Evolutionary conservation across 2,797 vertebrate species (phyloP), one percentile per base, ranked within the genome.

Genomic region (Sebastes flavidus): DNA sequence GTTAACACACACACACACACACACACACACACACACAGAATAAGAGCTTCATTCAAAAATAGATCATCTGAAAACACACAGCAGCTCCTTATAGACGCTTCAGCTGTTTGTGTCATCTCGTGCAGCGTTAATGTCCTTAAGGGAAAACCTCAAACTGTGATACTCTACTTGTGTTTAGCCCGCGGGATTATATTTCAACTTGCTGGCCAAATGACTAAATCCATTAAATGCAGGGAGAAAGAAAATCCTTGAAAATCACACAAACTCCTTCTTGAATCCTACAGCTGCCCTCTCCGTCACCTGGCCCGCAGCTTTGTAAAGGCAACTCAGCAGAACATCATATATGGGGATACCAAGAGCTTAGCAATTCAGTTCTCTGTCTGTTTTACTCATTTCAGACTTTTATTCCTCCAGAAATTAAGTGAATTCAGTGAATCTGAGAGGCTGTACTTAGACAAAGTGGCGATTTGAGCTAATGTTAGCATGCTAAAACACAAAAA

Each of bases 151-250:
- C 66, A 74, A 68, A 85, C 69, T 83, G 65, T 62, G 65, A 91
- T 76, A 77, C 49, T 80, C 60, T 65, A 58, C 72, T 84, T 86
- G 83, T 82, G 73, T 90, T 87, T 54, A 76, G 74, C 82, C 63
- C 7, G 10, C 32, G 29, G 85, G 88, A 91, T 90, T 89, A 90
- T 84, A 73, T 84, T 72, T 84, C 65, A 84, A 85, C 73, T 84
- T 86, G 55, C 80, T 79, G 72, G 65, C 65, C 76, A 81, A 89
- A 78, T 84, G 20, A 76, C 65, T 54, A 84, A 91, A 91, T 90
- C 88, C 87, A 85, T 69, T 72, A 82, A 88, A 88, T 84, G 71
- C 38, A 58, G 49, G 12, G 42, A 27, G 30, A 66, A 75, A 62
- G 4, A 52, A 79, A 82, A 82, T 73, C 75, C 49, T 54, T 79